Percentiles rank a stretch among this genome's conserved stretches.
These are phyloP conservation scores for Siniperca knerii DNA, from an alignment of 2,113 vertebrate genomes.

Conservation along the genomic window DNA sequence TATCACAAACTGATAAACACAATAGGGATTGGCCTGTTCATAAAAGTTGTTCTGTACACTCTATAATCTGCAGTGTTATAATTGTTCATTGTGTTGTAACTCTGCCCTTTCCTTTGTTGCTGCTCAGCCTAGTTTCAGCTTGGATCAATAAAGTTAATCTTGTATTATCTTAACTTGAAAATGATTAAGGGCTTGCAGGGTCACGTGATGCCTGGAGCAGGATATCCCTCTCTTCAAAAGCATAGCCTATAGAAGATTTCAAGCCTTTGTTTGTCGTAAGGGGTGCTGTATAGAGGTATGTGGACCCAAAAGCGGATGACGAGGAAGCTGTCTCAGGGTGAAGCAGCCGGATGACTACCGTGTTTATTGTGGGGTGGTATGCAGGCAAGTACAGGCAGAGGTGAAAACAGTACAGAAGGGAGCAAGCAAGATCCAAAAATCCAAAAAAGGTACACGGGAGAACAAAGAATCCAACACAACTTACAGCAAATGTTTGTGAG, in stretches of 20 bases:
- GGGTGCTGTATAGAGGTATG: too few species aligned
- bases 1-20: not conserved
- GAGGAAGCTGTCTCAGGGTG: too few species aligned
- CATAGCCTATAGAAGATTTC: not conserved
- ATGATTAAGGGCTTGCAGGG: conserved; percentile 11
- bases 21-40: not conserved
- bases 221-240: not conserved
- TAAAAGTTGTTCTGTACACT: not conserved
- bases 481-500: too few species aligned
- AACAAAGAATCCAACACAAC: too few species aligned
- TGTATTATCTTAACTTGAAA: conserved; percentile 24
- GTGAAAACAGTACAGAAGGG: too few species aligned
- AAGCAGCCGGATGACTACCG: too few species aligned
- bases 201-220: conserved; percentile 3
- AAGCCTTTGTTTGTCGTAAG: not conserved
- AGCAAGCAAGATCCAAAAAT: too few species aligned
- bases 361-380: too few species aligned
- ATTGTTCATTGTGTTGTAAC: conserved; percentile 24
- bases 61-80: conserved; percentile 3
- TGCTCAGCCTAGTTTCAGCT: conserved; percentile 4
- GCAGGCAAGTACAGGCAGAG: too few species aligned
- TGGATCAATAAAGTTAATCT: conserved; percentile 33
- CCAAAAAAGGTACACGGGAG: too few species aligned
- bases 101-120: not conserved
- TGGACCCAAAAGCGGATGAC: too few species aligned